A percentile compares a stretch with the other conserved stretches of the same genome.
These are phyloP conservation scores for Platycercus adscitus DNA, from an alignment of 2,113 vertebrate species.

Conservation along the genomic window DNA sequence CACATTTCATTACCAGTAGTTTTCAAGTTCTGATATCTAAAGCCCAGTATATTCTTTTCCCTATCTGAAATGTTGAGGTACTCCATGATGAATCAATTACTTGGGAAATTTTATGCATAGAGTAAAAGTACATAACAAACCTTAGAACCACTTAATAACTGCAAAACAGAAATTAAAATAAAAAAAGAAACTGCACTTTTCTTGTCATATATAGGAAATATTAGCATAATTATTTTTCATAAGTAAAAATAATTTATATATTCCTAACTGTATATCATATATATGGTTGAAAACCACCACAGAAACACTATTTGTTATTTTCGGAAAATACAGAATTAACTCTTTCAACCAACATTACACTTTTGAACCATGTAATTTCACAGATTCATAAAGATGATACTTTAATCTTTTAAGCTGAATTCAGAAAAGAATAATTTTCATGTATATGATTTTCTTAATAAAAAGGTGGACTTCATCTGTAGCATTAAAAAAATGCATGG, in stretches of 20 bases:
- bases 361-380: not conserved
- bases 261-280: not conserved
- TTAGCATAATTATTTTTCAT: not conserved
- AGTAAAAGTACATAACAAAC: not conserved
- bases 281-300: not conserved
- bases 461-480: not conserved
- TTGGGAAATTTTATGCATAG: not conserved
- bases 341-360: not conserved
- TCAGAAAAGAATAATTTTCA: not conserved
- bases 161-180: not conserved
- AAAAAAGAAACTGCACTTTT: fast-evolving
- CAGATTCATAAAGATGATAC: not conserved
- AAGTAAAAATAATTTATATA: not conserved
- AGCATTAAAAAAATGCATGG: not conserved
- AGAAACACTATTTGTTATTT: not conserved
- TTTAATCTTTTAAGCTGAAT: not conserved
- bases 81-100: not conserved
- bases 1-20: not conserved
- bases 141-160: not conserved
- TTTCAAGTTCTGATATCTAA: not conserved
- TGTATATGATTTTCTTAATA: not conserved
- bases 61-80: not conserved
- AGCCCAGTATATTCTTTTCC: not conserved
- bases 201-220: not conserved
- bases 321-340: not conserved